Conservation (phyloP, 2,113 vertebrate genomes). For the Dasyurus viverrinus region DNA sequence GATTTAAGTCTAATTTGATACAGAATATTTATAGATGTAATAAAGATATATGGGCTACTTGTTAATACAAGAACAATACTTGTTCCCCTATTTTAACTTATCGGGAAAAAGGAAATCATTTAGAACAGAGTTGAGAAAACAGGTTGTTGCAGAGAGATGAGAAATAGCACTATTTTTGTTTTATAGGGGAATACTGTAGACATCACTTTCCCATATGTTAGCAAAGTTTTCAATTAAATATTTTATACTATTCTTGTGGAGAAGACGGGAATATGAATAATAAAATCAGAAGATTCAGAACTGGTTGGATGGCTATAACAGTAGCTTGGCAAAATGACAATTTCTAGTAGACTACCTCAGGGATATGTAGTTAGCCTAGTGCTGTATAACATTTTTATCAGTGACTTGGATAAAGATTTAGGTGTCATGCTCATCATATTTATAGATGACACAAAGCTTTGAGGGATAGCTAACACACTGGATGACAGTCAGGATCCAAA, state of each 20-base stretch:
- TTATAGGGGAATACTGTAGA: background rate
- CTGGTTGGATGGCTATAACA: background rate
- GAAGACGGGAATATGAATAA: background rate
- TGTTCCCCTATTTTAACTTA: background rate
- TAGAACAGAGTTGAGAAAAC: background rate
- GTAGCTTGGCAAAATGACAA: background rate
- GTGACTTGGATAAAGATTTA: background rate
- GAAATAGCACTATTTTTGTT: background rate
- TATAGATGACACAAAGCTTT: background rate
- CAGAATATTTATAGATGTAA: slow-evolving; percentile 19
- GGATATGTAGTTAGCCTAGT: background rate
- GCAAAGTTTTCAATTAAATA: background rate
- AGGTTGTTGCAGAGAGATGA: background rate
- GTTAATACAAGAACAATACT: background rate
- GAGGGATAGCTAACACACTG: background rate
- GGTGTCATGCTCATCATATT: background rate
- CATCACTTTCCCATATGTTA: background rate
- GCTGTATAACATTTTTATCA: background rate
- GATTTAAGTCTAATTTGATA: background rate
- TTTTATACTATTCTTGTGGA: background rate
- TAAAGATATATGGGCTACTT: slow-evolving; percentile 8
- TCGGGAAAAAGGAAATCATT: slow-evolving; percentile 36
- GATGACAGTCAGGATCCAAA: background rate
- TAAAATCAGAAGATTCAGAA: background rate
- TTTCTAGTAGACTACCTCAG: background rate